Evolutionary conservation across 2,797 vertebrate species (phyloP).

Genomic region (Scyliorhinus canicula): DNA sequence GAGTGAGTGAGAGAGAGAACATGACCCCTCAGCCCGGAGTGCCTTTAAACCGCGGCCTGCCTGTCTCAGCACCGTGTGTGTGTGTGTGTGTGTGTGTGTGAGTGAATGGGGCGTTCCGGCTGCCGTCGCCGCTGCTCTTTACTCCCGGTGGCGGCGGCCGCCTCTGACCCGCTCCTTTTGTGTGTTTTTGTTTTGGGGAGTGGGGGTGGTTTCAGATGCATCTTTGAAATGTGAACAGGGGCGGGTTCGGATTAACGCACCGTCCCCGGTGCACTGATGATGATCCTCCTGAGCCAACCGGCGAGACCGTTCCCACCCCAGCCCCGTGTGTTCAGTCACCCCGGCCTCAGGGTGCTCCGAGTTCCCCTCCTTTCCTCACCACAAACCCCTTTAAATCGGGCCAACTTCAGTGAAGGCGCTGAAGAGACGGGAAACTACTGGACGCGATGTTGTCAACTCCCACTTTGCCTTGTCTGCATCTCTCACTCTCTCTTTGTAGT

Average conservation of each 20-base stretch:
- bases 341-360: too few species aligned
- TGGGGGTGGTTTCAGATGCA: background rate
- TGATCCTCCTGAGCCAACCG: background rate
- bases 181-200: background rate
- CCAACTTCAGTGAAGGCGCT: background rate
- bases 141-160: background rate
- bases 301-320: too few species aligned
- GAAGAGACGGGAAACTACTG: background rate
- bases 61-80: background rate
- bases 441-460: background rate
- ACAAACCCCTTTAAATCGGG: background rate
- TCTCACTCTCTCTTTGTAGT: background rate
- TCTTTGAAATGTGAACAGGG: background rate
- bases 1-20: background rate
- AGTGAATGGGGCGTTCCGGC: background rate
- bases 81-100: background rate
- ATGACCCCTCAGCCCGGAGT: too few species aligned
- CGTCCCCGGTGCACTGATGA: background rate
- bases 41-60: background rate
- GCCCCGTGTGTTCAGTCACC: too few species aligned
- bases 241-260: background rate
- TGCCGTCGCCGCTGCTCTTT: background rate
- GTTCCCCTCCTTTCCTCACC: too few species aligned
- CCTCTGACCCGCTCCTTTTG: background rate
- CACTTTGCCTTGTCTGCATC: background rate